Base-by-base conservation (phyloP, 2,797 vertebrate species). In the Paedocypris micromegethes region DNA sequence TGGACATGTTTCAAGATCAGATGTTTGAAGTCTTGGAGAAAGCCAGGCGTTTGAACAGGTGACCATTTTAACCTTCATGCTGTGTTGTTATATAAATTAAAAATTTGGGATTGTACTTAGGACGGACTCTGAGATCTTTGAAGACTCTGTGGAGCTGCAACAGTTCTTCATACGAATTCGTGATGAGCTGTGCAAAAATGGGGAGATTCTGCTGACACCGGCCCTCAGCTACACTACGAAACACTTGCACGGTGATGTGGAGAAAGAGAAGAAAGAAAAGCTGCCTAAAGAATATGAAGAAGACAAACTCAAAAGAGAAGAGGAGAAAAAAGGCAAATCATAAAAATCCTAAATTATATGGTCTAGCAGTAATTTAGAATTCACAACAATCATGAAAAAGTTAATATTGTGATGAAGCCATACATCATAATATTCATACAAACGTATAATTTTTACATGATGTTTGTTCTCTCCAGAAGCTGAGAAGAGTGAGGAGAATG, bases 1-100 rank as follows among this genome's bases (percentile, higher is more conserved):
- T 99, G 68, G 97, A 99, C 47, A 90, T 98, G 66, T 99, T 99
- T 83, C 97, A 99, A 86, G 97, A 99, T 74, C 94, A 99, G 75
- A 98, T 98, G 96, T 98, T 97, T 83, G 97, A 98, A 81, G 94
- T 98, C 50, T 81, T 99, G 78, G 97, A 99, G 81, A 92, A 97
- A 72, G 95, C 97, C 74, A 89, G 97, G 63, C 88, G 91, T 52
- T 87, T 96, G 86, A 95, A 98, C 72, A 91, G 97, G 97, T 99
- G 77, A 86, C 85, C 64, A 46, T 39, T 55, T 8, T 23, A 50
- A n/a, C 61, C 43, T 2, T 41, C 5, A 53, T 3, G 0, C 45
- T 64, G 5, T 52, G 61, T 49, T 39, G 55, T 44, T 48, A 2
- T 6, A 39, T 51, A 52, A 52, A 5, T 42, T 56, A 2, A 50